Percentiles rank a stretch among this genome's conserved stretches.
phyloP scores from a whole-genome alignment of 2,113 vertebrate species.

The Circaetus cinerascens region DNA sequence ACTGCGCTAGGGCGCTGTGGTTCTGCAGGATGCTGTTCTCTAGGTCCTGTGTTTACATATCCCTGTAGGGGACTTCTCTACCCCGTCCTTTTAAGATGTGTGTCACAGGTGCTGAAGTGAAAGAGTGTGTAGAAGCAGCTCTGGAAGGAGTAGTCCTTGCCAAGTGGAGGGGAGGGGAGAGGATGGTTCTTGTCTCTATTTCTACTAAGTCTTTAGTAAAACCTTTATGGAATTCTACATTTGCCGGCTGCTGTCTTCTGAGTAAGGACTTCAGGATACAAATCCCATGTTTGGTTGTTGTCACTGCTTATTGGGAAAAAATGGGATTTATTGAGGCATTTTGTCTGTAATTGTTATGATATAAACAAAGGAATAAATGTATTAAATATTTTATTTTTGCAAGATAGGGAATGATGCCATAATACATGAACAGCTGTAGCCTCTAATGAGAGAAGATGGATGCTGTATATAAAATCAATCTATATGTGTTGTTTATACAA shows the following conservation, averaged over 20 bases:
- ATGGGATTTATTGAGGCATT: not conserved
- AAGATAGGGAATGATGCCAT: not conserved
- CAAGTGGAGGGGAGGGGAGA: not conserved
- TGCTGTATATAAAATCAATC: conserved; percentile 2
- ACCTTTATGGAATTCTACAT: not conserved
- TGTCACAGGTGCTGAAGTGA: not conserved
- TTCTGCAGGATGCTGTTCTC: not conserved
- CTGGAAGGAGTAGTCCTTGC: not conserved
- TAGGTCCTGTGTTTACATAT: not conserved
- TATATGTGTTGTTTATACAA: not conserved
- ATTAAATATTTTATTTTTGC: conserved; percentile 23
- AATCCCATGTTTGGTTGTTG: not conserved
- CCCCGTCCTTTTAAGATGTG: not conserved
- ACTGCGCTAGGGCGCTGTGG: fast-evolving
- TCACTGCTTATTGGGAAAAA: not conserved
- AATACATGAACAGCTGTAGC: conserved; percentile 1
- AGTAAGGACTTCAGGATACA: not conserved
- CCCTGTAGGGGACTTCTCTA: not conserved
- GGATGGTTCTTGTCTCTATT: not conserved
- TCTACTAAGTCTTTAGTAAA: not conserved
- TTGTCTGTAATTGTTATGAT: not conserved
- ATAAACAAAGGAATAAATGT: not conserved
- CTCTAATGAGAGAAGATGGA: conserved; percentile 27
- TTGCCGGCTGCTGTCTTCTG: not conserved
- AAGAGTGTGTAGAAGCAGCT: not conserved